Evolutionary conservation across 64 coral and sea anemone species (phyloP), one percentile per base, ranked within the genome.

Genomic region (Stylophora pistillata): DNA sequence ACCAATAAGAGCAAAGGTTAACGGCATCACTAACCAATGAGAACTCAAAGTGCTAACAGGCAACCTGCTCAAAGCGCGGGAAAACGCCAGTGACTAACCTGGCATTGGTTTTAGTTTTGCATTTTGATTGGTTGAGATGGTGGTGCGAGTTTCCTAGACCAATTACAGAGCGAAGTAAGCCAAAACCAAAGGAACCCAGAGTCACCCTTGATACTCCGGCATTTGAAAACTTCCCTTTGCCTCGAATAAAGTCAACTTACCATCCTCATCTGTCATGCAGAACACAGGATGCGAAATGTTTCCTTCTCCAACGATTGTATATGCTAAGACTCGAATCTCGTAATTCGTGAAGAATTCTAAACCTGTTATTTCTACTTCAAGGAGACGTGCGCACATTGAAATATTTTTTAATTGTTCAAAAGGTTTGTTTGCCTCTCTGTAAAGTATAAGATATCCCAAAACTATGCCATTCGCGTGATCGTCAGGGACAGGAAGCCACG

Each of bases 251-350:
- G 30, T 9, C 16, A 9, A 53, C 21, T 62, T 76, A 87, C 85
- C 85, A n/a, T 68, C 68, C 58, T 87, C 85, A 25, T 87, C 85
- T 73, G 85, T 87, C 13, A 73, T 12, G 70, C 85, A 87, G 66
- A 59, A 87, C 5, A 87, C 53, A 34, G 85, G 52, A 28, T 58
- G 20, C 32, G 85, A 87, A 29, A 74, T 26, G 23, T 87, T 87
- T 58, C 85, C 85, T 10, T 87, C 56, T 13, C 85, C 85, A 32
- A 33, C 34, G 0, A 87, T n/a, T 18, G 85, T 87, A 74, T 74
- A 87, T 41, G 63, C 85, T 11, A 87, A 41, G 27, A 87, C 5
- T 13, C 27, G 56, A 2, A 87, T 47, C 54, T 76, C 73, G 14
- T 87, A 87, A 27, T 74, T 33, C 23, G 69, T 76, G 9, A 34